Evolutionary conservation across 1,140 invertebrate species (phyloP), one percentile per base, ranked within the genome.

Genomic region (Oncopodura yosiiana): DNA sequence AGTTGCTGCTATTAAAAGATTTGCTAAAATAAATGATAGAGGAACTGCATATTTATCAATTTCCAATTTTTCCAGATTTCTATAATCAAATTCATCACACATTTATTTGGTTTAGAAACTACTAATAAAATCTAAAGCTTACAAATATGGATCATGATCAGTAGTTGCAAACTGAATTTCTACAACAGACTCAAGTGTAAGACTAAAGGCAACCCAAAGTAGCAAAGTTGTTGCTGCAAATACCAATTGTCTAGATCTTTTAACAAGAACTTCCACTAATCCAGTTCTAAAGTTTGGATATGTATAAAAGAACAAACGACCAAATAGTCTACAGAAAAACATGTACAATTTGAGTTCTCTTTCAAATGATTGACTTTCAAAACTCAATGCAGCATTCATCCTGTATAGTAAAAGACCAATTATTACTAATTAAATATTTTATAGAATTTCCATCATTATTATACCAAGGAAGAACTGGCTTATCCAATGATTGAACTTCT

Each of bases 1-100:
- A 2, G 56, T 4, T 0, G 53, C 52, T 9, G 41, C 49, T 2
- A 55, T 29, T 6, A 44, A 26, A 3, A 51, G 26, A 11, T 60
- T 30, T 4, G 19, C 37, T 19, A 55, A 9, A 19, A 60, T 32
- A 11, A 41, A 19, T 1, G 44, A 32, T 9, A 45, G 5, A 4
- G 37, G 34, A 27, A 42, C 27, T 1, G 36, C 12, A 24, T 53
- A 58, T 26, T 36, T 23, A n/a, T 49, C 8, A 18, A 49, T 3
- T 16, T 53, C 41, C 19, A 34, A 1, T 16, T 39, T 34, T 21
- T 58, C 41, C 21, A 21, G 34, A n/a, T 30, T 21, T 11, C 24
- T 48, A 16, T 4, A 19, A 3, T 16, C 9, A 19, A 5, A 36
- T 44, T 27, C 3, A 38, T n/a, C 16, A 21, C 18, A n/a, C 14